These are phyloP conservation scores for Taxidea taxus DNA, from an alignment of 2,113 vertebrate genomes.

Conservation along the genomic window DNA sequence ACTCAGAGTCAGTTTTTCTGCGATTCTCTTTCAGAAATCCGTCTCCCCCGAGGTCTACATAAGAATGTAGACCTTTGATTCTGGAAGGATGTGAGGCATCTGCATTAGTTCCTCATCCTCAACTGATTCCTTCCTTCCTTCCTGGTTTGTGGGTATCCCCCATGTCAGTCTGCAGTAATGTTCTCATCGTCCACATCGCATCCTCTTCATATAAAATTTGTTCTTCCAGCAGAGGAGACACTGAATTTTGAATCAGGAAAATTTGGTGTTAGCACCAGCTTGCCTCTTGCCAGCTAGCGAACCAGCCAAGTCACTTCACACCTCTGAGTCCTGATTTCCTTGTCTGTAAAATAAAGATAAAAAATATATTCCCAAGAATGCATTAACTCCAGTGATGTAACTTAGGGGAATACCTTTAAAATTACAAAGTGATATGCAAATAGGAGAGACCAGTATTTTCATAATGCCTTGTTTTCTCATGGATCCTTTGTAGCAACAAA, in stretches of 20 bases:
- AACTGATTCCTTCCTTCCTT: not conserved
- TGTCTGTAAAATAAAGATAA: constrained; percentile 50
- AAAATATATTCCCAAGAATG: not conserved
- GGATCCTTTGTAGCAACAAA: not conserved
- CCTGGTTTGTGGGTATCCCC: not conserved
- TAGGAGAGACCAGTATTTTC: not conserved
- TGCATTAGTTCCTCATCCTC: not conserved
- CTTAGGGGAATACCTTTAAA: not conserved
- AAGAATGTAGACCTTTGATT: not conserved
- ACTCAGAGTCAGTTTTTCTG: not conserved
- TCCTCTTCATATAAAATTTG: not conserved
- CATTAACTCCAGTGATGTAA: not conserved
- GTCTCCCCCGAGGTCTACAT: fast-evolving
- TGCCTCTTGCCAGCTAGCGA: not conserved
- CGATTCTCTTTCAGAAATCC: not conserved
- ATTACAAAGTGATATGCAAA: not conserved
- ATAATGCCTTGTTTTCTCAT: not conserved
- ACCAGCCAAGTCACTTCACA: not conserved
- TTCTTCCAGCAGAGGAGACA: not conserved
- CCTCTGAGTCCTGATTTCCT: not conserved
- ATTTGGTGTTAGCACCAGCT: not conserved
- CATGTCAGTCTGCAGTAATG: not conserved
- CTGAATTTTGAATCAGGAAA: not conserved
- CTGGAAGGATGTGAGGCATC: not conserved
- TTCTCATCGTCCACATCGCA: not conserved